These are phyloP conservation scores for Poicephalus meyeri DNA, from an alignment of 2,113 vertebrate species.

Conservation along the genomic window DNA sequence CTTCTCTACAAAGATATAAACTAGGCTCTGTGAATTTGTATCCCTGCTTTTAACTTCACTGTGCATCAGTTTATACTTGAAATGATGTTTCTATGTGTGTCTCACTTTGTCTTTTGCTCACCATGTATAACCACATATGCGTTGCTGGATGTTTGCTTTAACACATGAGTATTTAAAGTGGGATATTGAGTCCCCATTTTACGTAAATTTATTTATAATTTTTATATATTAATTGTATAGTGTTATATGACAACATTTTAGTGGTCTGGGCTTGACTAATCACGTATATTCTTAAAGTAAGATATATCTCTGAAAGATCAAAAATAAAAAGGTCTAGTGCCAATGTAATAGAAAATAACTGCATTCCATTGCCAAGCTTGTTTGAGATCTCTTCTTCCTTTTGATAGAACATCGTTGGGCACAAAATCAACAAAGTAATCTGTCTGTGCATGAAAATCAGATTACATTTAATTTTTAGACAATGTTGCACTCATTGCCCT, in stretches of 20 bases:
- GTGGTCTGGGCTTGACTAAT: not conserved
- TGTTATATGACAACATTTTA: not conserved
- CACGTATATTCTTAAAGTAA: not conserved
- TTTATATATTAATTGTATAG: not conserved
- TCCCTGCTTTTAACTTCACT: not conserved
- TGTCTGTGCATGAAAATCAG: slow-evolving; percentile 56
- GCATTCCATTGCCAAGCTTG: slow-evolving; percentile 5
- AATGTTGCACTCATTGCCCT: slow-evolving; percentile 2
- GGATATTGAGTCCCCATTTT: not conserved
- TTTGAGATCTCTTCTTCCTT: slow-evolving; percentile 50
- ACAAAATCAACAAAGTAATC: slow-evolving; percentile 20
- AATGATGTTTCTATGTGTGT: not conserved
- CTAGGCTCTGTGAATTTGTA: not conserved
- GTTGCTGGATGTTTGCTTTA: not conserved
- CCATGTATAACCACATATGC: not conserved
- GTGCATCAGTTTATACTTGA: not conserved
- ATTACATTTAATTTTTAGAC: slow-evolving; percentile 12
- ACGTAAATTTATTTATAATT: not conserved
- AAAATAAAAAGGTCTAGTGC: not conserved
- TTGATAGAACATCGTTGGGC: slow-evolving; percentile 21
- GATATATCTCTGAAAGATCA: not conserved
- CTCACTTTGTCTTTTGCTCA: not conserved
- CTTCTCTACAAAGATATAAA: not conserved
- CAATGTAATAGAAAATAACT: not conserved
- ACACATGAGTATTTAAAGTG: not conserved